Base-by-base conservation (phyloP, 2,797 vertebrate genomes). In the Bradypodion pumilum region DNA sequence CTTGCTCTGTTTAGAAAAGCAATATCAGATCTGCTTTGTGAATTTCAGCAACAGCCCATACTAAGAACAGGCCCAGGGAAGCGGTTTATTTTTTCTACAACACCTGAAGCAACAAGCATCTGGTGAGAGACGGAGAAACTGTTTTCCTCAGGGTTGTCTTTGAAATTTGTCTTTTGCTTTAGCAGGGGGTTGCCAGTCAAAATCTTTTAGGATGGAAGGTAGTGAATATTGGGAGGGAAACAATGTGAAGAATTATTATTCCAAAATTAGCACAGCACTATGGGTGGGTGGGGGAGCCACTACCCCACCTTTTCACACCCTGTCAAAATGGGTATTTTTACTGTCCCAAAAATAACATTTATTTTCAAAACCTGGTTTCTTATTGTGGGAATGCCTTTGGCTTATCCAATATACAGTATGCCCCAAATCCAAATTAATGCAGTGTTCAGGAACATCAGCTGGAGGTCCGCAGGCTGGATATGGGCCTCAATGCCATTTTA, bases 31-130 rank as follows among this genome's bases (percentile, higher is more conserved):
- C 91, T 84, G 87, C 91, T 92, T 87, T 29, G 75, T 83, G 86
- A 89, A 93, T 91, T 88, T 92, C 91, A 92, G 91, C 94, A 91
- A 94, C 70, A 86, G 86, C 70, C 88, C 68, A 91, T 93, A 92
- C 90, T 92, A 93, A 90, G 89, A 88, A 89, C 44, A 37, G 81
- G 87, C 90, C 79, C 21, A 84, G 89, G 86, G 84, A 87, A 91
- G 84, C 94, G 93, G 89, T 94, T 89, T 94, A 89, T 93, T 95
- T 94, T 92, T 91, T 59, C 90, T 91, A 56, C 85, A 90, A 91
- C 92, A 95, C 94, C 94, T 92, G 94, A 89, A 95, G 92, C 90
- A 95, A 95, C 87, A 92, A 32, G 92, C 10, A 25, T 91, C 90
- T 85, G 85, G 82, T 79, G 89, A 92, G 86, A 90, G 79, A 78